These are phyloP conservation scores for Meriones unguiculatus DNA, from an alignment of 2,113 vertebrate genomes.

Conservation along the genomic window DNA sequence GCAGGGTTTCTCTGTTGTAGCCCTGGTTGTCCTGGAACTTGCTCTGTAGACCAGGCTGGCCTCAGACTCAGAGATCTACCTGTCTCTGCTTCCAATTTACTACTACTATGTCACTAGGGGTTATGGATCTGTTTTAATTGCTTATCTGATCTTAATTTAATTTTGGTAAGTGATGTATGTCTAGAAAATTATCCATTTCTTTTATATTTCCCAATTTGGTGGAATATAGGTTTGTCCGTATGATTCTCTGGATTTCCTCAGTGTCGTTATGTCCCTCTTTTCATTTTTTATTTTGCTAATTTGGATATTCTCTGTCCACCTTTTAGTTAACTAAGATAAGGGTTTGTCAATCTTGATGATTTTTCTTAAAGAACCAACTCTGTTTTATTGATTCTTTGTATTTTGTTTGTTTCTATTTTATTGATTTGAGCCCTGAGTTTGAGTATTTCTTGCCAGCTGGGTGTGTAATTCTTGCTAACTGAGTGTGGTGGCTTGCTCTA, in stretches of 20 bases:
- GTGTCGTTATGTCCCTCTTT: not conserved
- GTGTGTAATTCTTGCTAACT: too few species aligned
- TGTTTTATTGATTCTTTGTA: too few species aligned
- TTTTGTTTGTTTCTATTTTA: not conserved
- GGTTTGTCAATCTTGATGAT: not conserved
- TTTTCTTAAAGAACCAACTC: not conserved
- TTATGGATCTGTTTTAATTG: not conserved
- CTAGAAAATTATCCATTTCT: not conserved
- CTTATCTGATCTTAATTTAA: not conserved
- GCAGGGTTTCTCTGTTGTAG: not conserved
- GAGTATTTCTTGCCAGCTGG: not conserved
- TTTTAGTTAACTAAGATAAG: not conserved
- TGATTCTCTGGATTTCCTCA: not conserved
- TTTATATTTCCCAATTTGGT: not conserved
- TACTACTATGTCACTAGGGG: not conserved
- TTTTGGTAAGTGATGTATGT: not conserved
- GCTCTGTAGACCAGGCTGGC: not conserved
- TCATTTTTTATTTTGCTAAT: not conserved
- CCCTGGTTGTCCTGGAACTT: not conserved
- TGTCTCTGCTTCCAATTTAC: not conserved
- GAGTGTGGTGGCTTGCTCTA: not conserved
- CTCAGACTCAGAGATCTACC: not conserved
- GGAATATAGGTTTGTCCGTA: not conserved
- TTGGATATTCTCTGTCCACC: not conserved
- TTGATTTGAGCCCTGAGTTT: not conserved